Base-by-base conservation (phyloP, 2,797 vertebrate genomes). In the Catharus ustulatus region DNA sequence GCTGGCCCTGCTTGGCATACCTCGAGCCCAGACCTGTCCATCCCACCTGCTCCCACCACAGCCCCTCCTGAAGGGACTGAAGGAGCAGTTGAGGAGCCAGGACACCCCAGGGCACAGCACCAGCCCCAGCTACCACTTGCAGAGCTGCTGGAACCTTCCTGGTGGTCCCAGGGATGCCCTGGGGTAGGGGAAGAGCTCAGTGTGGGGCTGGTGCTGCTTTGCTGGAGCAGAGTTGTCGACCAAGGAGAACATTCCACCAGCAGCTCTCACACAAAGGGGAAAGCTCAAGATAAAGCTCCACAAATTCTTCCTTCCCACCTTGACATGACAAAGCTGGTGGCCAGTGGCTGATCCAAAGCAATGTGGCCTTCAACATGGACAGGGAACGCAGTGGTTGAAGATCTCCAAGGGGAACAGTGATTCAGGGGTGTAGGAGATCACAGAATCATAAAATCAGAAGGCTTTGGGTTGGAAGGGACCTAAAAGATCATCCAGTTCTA, bases 21-120 rank as follows among this genome's bases (percentile, higher is more conserved):
- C 2, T 5, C 0, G 0, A 76, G n/a, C 34, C 17, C 71, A 77
- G 40, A 15, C 9, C 6, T 8, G 4, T 61, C 54, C 24, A 4
- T 36, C 49, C 26, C 58, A 16, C 23, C 30, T 68, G 54, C 30
- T 90, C 24, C 67, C 48, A 29, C 21, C 15, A 4, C 57, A 79
- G 49, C 43, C 27, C 54, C 46, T 83, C 64, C 77, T 42, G 61
- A 36, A 61, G 81, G 32, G 27, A 42, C 2, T 20, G 55, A 48
- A 23, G 19, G 21, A 48, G 79, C 55, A 52, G 13, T 42, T 13
- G 22, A 48, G 48, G 21, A n/a, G 11, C 29, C 14, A 11, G 62
- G 40, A 7, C 2, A 1, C 17, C 10, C 6, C 1, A 9, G 24
- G 9, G 22, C 46, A 40, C 1, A 2, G 58, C 57, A 57, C 19